Conservation (phyloP, 2,888 invertebrate species). For the Spatulosminthurus flaviceps region DNA sequence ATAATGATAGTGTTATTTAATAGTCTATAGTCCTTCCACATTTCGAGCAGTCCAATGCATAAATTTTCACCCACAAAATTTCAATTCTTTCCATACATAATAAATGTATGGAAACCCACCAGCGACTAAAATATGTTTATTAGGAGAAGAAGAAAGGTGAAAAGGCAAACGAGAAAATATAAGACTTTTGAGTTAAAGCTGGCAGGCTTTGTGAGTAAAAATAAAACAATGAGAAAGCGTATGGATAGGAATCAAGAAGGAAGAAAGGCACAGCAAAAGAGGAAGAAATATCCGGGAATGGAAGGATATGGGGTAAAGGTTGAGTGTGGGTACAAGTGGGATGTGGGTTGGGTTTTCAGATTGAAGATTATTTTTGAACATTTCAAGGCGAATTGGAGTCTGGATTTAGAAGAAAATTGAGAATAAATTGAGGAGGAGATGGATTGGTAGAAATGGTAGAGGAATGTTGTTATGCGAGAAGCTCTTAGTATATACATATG, state of each 20-base stretch:
- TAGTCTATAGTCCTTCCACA: too few species aligned
- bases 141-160: too few species aligned
- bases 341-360: not conserved
- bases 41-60: too few species aligned
- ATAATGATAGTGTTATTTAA: too few species aligned
- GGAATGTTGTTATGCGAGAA: not conserved
- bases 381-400: constrained; percentile 23
- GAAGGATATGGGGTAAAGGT: not conserved
- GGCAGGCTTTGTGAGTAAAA: too few species aligned
- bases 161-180: too few species aligned
- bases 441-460: too few species aligned
- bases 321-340: constrained; percentile 25
- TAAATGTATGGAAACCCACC: too few species aligned
- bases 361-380: constrained; percentile 32
- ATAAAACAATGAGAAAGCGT: not conserved
- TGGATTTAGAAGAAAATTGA: constrained; percentile 39
- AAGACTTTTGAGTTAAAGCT: too few species aligned
- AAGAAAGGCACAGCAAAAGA: not conserved
- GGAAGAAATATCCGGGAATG: not conserved
- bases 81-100: too few species aligned
- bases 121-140: too few species aligned
- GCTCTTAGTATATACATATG: not conserved
- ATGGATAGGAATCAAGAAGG: not conserved
- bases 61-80: too few species aligned
- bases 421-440: constrained; percentile 37